These are phyloP conservation scores for Hippasteria phrygiana DNA, from an alignment of 53 echinoderm and acorn worm species.

Conservation along the genomic window DNA sequence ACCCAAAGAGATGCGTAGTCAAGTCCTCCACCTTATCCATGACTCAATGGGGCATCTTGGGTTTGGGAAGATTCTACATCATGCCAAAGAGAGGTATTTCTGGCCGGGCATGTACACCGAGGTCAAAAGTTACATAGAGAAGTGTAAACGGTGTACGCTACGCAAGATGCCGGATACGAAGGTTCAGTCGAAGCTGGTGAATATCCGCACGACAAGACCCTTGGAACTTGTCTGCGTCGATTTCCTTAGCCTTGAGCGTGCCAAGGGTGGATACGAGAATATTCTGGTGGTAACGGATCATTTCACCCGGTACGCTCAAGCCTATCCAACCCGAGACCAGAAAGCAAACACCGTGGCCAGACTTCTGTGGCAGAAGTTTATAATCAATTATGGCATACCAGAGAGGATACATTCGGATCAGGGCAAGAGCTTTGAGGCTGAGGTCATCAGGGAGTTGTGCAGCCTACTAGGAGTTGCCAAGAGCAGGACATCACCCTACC, in stretches of 20 bases:
- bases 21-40: slow-evolving; percentile 19
- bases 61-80: neutral
- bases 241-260: slow-evolving; percentile 52
- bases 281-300: slow-evolving; percentile 69
- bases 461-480: neutral
- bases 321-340: slow-evolving; percentile 53
- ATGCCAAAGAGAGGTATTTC: slow-evolving; percentile 17
- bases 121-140: slow-evolving; percentile 8
- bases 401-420: slow-evolving; percentile 65
- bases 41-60: slow-evolving; percentile 40
- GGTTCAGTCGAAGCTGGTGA: neutral
- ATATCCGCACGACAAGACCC: slow-evolving; percentile 13
- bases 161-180: slow-evolving; percentile 15
- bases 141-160: slow-evolving; percentile 40
- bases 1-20: neutral
- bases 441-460: slow-evolving; percentile 35
- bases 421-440: slow-evolving; percentile 51
- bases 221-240: slow-evolving; percentile 66
- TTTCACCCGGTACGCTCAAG: slow-evolving; percentile 51
- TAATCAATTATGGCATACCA: slow-evolving; percentile 24
- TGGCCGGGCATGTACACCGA: slow-evolving; percentile 40
- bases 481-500: slow-evolving; percentile 62
- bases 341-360: slow-evolving; percentile 59
- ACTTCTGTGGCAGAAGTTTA: slow-evolving; percentile 45
- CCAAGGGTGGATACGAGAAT: slow-evolving; percentile 40